Conservation (phyloP, 2,113 vertebrate genomes). For the Chlorodrepanis virens region DNA sequence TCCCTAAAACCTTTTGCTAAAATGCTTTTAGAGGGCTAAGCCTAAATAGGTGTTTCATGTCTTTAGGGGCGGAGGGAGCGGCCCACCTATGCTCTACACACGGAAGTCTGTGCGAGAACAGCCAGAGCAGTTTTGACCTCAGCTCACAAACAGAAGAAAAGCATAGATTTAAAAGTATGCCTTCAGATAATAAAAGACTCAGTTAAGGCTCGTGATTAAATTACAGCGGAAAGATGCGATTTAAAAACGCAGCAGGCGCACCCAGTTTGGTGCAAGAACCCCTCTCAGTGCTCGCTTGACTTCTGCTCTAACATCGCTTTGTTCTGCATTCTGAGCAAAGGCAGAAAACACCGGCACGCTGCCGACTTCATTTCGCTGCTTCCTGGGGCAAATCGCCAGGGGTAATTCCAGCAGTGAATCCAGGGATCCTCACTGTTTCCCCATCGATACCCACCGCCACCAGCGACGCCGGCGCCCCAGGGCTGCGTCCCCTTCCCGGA, state of each 20-base stretch:
- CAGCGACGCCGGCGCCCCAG: neutral
- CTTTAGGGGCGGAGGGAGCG: neutral
- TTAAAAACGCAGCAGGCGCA: rapidly evolving
- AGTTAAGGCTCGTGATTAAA: neutral
- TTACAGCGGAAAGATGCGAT: neutral
- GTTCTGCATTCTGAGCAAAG: rapidly evolving
- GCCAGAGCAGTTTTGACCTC: neutral
- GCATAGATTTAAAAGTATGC: neutral
- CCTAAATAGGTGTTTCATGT: neutral
- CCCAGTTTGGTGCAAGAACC: rapidly evolving
- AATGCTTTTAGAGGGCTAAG: neutral
- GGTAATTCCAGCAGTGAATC: neutral
- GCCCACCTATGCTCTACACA: rapidly evolving
- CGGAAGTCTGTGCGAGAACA: neutral
- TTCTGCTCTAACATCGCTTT: neutral
- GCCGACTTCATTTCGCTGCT: neutral
- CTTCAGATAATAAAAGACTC: neutral
- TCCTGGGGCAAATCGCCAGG: rapidly evolving
- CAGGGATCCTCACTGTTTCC: rapidly evolving
- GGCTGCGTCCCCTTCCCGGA: neutral
- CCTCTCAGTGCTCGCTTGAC: rapidly evolving
- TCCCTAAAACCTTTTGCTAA: neutral
- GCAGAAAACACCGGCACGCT: rapidly evolving
- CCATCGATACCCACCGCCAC: rapidly evolving
- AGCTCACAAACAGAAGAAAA: rapidly evolving